Evolutionary conservation across 2,113 vertebrate species (phyloP).

Genomic region (Pampusana beccarii): DNA sequence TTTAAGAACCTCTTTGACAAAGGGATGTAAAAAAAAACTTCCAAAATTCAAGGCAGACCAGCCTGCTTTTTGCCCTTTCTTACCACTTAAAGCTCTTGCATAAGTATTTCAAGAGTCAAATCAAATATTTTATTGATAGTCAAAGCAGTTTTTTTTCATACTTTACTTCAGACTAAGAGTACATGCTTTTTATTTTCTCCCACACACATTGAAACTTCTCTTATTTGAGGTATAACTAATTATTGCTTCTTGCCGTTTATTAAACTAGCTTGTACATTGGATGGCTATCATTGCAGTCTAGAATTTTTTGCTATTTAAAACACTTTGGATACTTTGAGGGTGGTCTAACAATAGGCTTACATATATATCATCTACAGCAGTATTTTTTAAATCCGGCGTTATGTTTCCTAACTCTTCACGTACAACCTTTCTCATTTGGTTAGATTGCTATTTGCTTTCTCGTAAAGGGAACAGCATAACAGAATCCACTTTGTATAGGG

Average conservation of each 20-base stretch:
- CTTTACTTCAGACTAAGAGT: neutral
- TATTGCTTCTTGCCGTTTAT: neutral
- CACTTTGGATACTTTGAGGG: neutral
- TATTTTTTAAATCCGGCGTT: neutral
- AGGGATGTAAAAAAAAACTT: neutral
- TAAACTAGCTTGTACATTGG: neutral
- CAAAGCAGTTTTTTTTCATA: neutral
- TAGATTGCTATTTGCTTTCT: neutral
- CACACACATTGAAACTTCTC: neutral
- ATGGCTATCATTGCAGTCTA: neutral
- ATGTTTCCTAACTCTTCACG: neutral
- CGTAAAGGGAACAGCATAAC: neutral
- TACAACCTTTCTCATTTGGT: neutral
- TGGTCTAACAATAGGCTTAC: neutral
- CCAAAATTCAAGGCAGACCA: neutral
- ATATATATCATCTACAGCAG: neutral
- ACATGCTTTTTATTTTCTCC: neutral
- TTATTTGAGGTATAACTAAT: neutral
- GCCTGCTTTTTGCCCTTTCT: neutral
- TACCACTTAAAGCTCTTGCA: neutral
- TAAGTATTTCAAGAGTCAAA: neutral
- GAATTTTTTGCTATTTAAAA: neutral
- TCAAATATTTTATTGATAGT: neutral
- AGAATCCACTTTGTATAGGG: neutral
- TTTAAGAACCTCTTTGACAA: neutral